A percentile compares a stretch with the other conserved stretches of the same genome.
Evolutionary conservation across 2,797 vertebrate species (phyloP).

Genomic region (Semotilus atromaculatus): DNA sequence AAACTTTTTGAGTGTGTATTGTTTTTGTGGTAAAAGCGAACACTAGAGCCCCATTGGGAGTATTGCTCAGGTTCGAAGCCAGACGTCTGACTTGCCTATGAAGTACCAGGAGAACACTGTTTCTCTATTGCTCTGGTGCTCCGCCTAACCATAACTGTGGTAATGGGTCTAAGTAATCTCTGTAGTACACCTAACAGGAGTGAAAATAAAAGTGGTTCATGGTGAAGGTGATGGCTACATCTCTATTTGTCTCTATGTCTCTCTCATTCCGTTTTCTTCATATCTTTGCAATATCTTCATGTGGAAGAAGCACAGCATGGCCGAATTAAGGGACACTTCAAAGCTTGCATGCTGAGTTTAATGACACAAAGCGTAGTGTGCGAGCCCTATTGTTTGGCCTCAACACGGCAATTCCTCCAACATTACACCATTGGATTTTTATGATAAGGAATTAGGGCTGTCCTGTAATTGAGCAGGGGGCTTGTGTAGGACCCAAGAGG

Average conservation of each 20-base stretch:
- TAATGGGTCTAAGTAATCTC: constrained; percentile 59
- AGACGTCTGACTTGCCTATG: constrained; percentile 53
- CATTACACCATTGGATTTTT: constrained; percentile 65
- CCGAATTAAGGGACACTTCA: constrained; percentile 62
- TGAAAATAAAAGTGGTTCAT: constrained; percentile 56
- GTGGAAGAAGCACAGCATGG: constrained; percentile 45
- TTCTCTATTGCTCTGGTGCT: constrained; percentile 57
- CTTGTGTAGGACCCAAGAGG: constrained; percentile 56
- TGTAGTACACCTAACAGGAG: constrained; percentile 52
- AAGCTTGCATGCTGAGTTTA: constrained; percentile 63
- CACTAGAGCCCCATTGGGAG: constrained; percentile 55
- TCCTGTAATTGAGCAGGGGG: constrained; percentile 61
- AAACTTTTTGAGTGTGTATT: constrained; percentile 43
- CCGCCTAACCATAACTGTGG: constrained; percentile 55
- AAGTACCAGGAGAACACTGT: constrained; percentile 54
- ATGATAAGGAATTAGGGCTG: constrained; percentile 65
- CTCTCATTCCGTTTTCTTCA: constrained; percentile 35
- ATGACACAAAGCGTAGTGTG: constrained; percentile 56
- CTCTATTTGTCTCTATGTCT: constrained; percentile 42
- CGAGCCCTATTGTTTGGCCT: constrained; percentile 58
- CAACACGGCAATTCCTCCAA: constrained; percentile 59
- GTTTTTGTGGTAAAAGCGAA: constrained; percentile 50
- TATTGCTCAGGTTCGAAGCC: constrained; percentile 47
- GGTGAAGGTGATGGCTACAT: constrained; percentile 54
- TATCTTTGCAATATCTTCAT: constrained; percentile 47